Base-by-base conservation (phyloP, 2,113 vertebrate genomes). In the Taxidea taxus region DNA sequence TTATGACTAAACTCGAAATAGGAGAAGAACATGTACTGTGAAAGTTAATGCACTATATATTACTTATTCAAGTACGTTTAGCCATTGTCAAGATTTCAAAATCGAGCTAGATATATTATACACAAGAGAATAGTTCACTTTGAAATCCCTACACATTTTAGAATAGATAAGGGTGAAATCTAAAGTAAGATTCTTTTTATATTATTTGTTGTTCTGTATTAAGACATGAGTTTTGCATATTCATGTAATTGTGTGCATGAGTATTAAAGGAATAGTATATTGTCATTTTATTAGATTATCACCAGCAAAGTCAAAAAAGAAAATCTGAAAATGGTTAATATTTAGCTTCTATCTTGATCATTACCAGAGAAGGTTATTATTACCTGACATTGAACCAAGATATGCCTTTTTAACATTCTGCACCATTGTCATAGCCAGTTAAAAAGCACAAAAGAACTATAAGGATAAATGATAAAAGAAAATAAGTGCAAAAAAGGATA, bases 1-100 rank as follows among this genome's bases (percentile, higher is more conserved):
- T 98, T 97, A 97, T 91, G 64, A 97, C 7, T 92, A 89, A 97
- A 89, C 23, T 97, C 86, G 98, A 77, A 97, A 98, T 97, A 96
- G 29, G 95, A 96, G 29, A 95, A 96, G 29, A 95, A 81, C 78
- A 97, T 97, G 94, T 75, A 77, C 80, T 93, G 39, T 97, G 87
- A 98, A 97, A 80, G 83, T 94, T 98, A 98, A 97, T 94, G 90
- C 54, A 94, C 44, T 75, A 96, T 58, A 66, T 95, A 97, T 98
- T 97, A 97, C 82, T 96, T 98, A 90, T 92, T 98, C 87, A 96
- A 97, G 91, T 96, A 84, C 54, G 97, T 60, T 93, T 94, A 98
- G 27, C 21, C 80, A 97, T 98, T 98, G 88, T 90, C 90, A 92
- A 66, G 77, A 94, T 87, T 83, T 83, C 13, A 4, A 88, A 95